Evolutionary conservation across 2,113 vertebrate genomes (phyloP), one percentile per base, ranked within the genome.

Genomic region (Trinectes maculatus): DNA sequence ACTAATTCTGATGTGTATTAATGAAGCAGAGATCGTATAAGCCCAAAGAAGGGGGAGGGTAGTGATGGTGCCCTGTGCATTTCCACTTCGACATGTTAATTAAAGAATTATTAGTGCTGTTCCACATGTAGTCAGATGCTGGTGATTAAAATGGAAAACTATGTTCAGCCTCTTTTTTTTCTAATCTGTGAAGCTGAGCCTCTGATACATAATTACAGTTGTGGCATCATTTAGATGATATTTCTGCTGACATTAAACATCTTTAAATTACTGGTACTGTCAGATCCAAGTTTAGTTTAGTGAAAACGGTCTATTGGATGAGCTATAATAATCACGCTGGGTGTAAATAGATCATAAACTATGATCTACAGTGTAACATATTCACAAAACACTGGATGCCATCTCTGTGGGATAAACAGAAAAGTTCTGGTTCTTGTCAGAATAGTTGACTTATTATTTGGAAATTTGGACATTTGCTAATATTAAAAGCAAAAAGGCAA

Each of bases 71-170:
- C 73, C 80, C 84, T 84, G 76, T 79, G 63, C 80, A 80, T 51
- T 84, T 85, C 60, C 80, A 51, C 81, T 80, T 93, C 90, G 88
- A 87, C 89, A 87, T 77, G 71, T 89, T 91, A 90, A 91, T 92
- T 92, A 92, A 89, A 89, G 53, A 90, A 85, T 89, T 88, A 92
- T 90, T 91, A 89, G 80, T 76, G 56, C 65, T 49, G 88, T 83
- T 88, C 78, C 69, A 74, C 81, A 85, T 79, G 65, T 79, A 69
- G 71, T 72, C 58, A 78, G 78, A 78, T 56, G 47, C 43, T 61
- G 61, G 75, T 91, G 82, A 93, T 91, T 91, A 93, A 88, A 89
- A 87, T 53, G n/a, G 76, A 80, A 86, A 79, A 78, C 60, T 16
- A 29, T 49, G 62, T 74, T 80, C 60, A 73, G 81, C 66, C 47